Conservation (phyloP, 2,888 invertebrate species). For the Mystacides longicornis region DNA sequence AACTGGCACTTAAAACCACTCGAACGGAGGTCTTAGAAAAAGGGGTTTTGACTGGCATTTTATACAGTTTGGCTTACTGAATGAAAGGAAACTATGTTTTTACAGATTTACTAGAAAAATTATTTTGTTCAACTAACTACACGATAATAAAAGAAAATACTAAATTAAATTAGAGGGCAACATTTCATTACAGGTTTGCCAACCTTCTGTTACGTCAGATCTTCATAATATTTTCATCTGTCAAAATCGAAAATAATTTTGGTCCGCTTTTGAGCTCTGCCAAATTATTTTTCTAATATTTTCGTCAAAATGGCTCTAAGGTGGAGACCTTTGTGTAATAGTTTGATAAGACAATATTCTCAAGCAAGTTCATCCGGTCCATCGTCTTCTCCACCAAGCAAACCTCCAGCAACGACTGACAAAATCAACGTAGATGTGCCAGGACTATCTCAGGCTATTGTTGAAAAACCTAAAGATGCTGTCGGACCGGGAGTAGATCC, state of each 20-base stretch:
- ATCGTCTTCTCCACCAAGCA: slow-evolving; percentile 1
- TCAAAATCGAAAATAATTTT: background rate
- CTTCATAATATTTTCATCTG: background rate
- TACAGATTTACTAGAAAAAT: no score
- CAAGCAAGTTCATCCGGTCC: slow-evolving; percentile 12
- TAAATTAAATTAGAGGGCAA: no score
- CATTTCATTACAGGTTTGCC: background rate
- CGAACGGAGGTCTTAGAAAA: no score
- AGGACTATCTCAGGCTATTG: slow-evolving; percentile 56
- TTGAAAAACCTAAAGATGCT: slow-evolving; percentile 46
- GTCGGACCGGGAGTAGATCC: slow-evolving; percentile 66
- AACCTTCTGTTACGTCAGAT: slow-evolving; percentile 7
- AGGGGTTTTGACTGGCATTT: no score
- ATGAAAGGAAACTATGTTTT: no score
- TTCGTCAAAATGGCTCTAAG: slow-evolving; percentile 12
- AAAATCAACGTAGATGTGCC: slow-evolving; percentile 41
- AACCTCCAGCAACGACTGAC: slow-evolving; percentile 27
- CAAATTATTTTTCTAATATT: background rate
- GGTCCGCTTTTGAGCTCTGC: background rate
- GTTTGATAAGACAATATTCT: slow-evolving; percentile 9
- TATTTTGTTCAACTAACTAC: no score
- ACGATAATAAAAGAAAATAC: no score
- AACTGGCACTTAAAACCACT: no score
- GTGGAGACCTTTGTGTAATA: slow-evolving; percentile 8
- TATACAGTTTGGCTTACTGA: no score